Base-by-base conservation (phyloP, 2,888 invertebrate genomes). In the Papilio elwesi region DNA sequence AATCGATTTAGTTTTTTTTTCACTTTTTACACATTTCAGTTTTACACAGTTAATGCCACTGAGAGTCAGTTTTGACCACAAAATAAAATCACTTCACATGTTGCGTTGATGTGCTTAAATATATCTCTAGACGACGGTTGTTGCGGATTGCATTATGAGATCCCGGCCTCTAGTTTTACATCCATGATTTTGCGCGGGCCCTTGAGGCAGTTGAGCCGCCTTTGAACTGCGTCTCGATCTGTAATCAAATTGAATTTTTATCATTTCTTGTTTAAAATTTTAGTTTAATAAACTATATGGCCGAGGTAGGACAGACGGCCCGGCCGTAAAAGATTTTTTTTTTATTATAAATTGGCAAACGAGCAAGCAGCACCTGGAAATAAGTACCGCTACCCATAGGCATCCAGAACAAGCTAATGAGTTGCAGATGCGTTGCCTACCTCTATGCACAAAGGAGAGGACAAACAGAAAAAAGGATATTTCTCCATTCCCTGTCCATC, bases 211-310 rank as follows among this genome's bases (percentile, higher is more conserved):
- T 92, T 91, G 77, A 99, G 95, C 78, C 99, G 96, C 91, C 98
- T 98, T 90, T 99, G 99, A 70, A 99, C 99, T 69, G 99, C 98
- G 86, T 98, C 98, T 92, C 98, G 98, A 93, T 99, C 99, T 98
- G 94, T 59, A 94, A 93, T 81, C 74, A 48, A 66, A 62, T 11
- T 51, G 71, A 75, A 43, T 43, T 43, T 43, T 43, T 7, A 43
- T 43, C 6, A 43, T 43, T 26, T 26, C 26, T 26, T 26, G 26
- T 2, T 26, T 26, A 26, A 4, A 26, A 26, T 2, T 26, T 26
- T 26, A 26, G 26, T 26, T 26, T 26, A 26, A 26, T 26, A 26
- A 26, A 26, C 26, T 26, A 26, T 26, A 26, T 26, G 26, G 2
- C 26, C 26, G 26, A 26, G 26, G 26, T n/a, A n/a, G n/a, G n/a